Base-by-base conservation (phyloP, 2,797 vertebrate genomes). In the Eulemur albifrons region DNA sequence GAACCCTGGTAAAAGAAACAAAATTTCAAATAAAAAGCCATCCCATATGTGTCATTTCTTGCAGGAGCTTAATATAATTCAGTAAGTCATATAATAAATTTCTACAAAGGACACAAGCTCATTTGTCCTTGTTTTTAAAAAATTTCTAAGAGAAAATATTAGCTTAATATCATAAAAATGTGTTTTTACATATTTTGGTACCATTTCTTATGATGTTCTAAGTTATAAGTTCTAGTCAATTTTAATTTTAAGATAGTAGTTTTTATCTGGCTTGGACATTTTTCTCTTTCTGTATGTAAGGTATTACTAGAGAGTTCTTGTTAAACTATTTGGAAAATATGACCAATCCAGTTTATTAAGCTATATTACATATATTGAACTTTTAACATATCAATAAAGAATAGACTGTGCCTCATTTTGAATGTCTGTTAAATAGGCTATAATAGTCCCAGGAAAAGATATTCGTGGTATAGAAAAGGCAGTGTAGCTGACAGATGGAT, bases 1-100 rank as follows among this genome's bases (percentile, higher is more conserved):
- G 98, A 98, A 98, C 98, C 95, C 97, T 97, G 88, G 83, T 98
- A 96, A 97, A 97, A 97, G 97, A 98, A 98, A 98, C 95, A 98
- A 96, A 98, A 96, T 97, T 98, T 98, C 87, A 98, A 98, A 98
- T 98, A 98, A 97, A 98, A 98, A 98, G 92, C 43, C 94, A 96
- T 97, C 97, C 97, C 97, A 93, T 98, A 98, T 98, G 98, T 98
- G 97, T 97, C 88, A 95, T 97, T 98, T 96, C 92, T 98, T 98
- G 45, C 84, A 96, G 82, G 57, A 88, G 72, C 85, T 98, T 98
- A 98, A 91, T 98, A 94, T 97, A 98, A 98, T 98, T 98, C 98
- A 97, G 88, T 59, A 98, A 97, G 97, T 98, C 96, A 95, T 96
- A 84, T 96, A 96, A 97, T 97, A 98, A 95, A 97, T 98, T 98